Evolutionary conservation across 2,888 invertebrate species (phyloP), one percentile per base, ranked within the genome.

Genomic region (Patella caerulea): DNA sequence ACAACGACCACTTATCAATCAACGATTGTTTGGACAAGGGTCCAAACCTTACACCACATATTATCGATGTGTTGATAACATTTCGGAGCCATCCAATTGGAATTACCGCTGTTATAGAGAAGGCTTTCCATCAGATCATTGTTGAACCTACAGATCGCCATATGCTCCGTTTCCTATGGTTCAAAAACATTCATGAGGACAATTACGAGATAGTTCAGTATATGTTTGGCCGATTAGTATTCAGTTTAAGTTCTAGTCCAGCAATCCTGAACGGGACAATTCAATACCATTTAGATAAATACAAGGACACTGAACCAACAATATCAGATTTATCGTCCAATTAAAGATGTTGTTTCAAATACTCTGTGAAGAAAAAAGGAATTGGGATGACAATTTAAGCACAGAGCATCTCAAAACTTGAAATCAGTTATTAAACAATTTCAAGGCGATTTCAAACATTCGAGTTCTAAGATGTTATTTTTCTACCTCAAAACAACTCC

Each of bases 1-100:
- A 72, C 14, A 59, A n/a, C 17, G 72, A 72, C n/a, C 53, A 55
- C 14, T 15, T n/a, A 19, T 72, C 72, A 24, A 52, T 72, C 17
- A 72, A 72, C 54, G 72, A 72, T 15, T 54, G 53, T 9, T 53
- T 72, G 53, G 72, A 72, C 7, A 72, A 52, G 24, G 52, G 72
- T 24, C 72, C 45, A 9, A 72, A 72, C 53, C n/a, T 72, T 14
- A 72, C 72, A 24, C 72, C 54, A 52, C 54, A 72, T 24, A 72
- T 72, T 52, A 24, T 72, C 9, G 55, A 34, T 34, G 34, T 34
- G 34, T 34, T 34, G 34, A 34, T 34, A 34, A 34, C 34, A 34
- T 72, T 72, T 53, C 53, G 54, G 53, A 53, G 24, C 7, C 55
- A 72, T 52, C 54, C 53, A 29, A 53, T 72, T 34, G 54, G 72